Percentiles rank a stretch among this genome's conserved stretches.
Evolutionary conservation across 2,113 vertebrate species (phyloP).

Genomic region (Bufo bufo): DNA sequence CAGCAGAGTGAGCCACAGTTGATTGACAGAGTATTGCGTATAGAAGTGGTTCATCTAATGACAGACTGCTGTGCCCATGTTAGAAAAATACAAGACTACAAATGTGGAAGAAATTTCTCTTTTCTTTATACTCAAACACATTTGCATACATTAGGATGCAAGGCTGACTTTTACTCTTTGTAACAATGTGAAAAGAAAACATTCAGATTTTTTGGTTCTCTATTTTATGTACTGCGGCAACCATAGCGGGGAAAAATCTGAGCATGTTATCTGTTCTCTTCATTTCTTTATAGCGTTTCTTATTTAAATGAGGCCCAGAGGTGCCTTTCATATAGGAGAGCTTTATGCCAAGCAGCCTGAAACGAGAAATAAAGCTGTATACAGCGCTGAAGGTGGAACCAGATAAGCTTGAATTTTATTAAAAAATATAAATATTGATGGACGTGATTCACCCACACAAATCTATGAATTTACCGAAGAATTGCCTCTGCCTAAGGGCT

Average conservation of each 20-base stretch:
- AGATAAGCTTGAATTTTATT: not conserved
- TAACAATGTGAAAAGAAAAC: not conserved
- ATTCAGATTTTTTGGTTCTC: not conserved
- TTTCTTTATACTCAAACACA: not conserved
- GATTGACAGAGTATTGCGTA: not conserved
- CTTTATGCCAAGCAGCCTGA: not conserved
- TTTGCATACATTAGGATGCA: not conserved
- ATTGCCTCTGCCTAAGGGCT: too few species aligned
- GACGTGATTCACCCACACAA: not conserved
- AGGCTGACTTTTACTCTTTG: not conserved
- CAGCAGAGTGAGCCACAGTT: not conserved
- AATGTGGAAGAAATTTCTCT: not conserved
- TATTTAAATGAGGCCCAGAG: constrained; percentile 5
- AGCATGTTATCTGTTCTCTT: not conserved
- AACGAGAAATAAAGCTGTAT: not conserved
- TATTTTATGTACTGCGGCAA: constrained; percentile 16
- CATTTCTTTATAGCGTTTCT: not conserved
- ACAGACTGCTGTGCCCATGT: not conserved
- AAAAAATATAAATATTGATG: not conserved
- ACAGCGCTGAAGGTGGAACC: not conserved
- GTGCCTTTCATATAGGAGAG: not conserved
- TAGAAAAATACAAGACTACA: not conserved
- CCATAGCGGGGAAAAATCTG: not conserved
- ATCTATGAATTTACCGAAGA: too few species aligned
- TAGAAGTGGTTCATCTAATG: not conserved